Evolutionary conservation across 2,797 vertebrate genomes (phyloP).

Genomic region (Pseudopleuronectes americanus): DNA sequence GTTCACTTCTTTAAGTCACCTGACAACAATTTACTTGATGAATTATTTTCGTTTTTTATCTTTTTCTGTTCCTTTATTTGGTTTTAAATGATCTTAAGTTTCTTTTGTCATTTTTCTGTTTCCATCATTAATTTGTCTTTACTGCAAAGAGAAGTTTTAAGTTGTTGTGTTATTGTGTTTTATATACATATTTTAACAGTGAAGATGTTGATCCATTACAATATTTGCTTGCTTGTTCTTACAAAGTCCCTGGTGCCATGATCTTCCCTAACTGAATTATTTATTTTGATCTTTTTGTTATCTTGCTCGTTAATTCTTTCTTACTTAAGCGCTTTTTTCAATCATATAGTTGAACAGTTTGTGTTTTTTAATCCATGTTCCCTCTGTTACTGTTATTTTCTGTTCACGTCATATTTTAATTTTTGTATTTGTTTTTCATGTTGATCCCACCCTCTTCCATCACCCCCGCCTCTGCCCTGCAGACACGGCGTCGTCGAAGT

Average conservation of each 20-base stretch:
- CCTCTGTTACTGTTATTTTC: conserved; percentile 13
- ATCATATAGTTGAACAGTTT: conserved; percentile 1
- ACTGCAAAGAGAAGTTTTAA: not conserved
- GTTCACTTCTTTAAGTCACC: not conserved
- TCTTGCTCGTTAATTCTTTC: not conserved
- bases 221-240: not conserved
- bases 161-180: conserved; percentile 12
- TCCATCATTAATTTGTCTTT: not conserved
- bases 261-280: not conserved
- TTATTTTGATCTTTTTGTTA: conserved; percentile 2
- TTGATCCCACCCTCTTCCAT: conserved; percentile 56
- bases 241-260: not conserved
- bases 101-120: conserved; percentile 15
- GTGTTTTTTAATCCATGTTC: conserved; percentile 6
- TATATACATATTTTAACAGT: conserved; percentile 1
- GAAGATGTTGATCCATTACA: not conserved
- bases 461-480: conserved; percentile 54
- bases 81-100: not conserved
- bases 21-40: not conserved
- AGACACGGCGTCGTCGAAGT: conserved; percentile 84
- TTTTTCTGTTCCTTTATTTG: not conserved
- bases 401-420: conserved; percentile 42
- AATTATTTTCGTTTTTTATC: not conserved
- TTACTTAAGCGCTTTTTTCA: conserved; percentile 1
- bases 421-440: conserved; percentile 68